A percentile compares a stretch with the other conserved stretches of the same genome.
Conservation (phyloP, 2,113 vertebrate genomes). For the Bostrychus sinensis region DNA sequence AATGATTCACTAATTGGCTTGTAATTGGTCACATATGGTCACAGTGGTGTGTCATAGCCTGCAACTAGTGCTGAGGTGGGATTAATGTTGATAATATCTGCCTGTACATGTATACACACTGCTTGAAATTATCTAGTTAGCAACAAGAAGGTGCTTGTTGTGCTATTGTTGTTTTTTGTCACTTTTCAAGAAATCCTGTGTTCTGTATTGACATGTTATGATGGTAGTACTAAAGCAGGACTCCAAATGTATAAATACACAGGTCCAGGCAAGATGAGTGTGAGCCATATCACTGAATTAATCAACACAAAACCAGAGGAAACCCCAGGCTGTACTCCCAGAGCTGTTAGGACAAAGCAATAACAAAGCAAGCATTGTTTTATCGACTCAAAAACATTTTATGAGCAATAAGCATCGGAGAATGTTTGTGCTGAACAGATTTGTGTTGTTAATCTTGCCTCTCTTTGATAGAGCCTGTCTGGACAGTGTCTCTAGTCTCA, state of each 20-base stretch:
- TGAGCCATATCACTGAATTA: background rate
- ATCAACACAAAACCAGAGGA: background rate
- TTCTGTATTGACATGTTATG: background rate
- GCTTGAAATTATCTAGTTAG: background rate
- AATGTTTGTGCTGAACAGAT: too few species aligned
- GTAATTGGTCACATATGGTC: conserved; percentile 65
- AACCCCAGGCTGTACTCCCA: background rate
- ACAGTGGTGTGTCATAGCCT: conserved; percentile 29
- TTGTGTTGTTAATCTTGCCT: background rate
- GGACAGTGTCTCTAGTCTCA: conserved; percentile 11
- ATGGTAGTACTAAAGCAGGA: background rate
- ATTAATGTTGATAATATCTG: conserved; percentile 33
- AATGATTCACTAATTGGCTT: conserved; percentile 21
- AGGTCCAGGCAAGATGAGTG: background rate
- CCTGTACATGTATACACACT: background rate
- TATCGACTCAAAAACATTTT: too few species aligned
- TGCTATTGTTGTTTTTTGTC: background rate
- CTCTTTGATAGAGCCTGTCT: background rate
- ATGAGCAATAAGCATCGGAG: too few species aligned
- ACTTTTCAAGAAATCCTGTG: background rate
- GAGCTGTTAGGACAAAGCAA: background rate
- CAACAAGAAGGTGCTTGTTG: background rate
- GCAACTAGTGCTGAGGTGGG: conserved; percentile 6
- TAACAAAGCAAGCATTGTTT: background rate
- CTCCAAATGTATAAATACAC: background rate